Evolutionary conservation across 2,113 vertebrate genomes (phyloP).

Genomic region (Syngnathus typhle): DNA sequence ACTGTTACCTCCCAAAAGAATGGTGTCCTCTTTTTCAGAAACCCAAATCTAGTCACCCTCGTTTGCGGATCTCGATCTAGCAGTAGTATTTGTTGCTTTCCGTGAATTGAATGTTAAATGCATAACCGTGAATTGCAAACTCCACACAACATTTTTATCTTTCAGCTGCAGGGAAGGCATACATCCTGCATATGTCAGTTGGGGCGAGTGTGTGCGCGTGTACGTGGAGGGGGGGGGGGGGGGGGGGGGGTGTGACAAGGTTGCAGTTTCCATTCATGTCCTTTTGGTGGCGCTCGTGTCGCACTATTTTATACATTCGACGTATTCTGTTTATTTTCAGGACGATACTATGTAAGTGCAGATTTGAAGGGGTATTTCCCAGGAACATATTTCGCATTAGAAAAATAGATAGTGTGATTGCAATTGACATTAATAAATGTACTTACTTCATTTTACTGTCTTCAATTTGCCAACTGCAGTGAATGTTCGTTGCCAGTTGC

Average conservation of each 20-base stretch:
- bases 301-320: not conserved
- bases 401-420: not conserved
- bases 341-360: not conserved
- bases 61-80: no score
- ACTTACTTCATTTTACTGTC: not conserved
- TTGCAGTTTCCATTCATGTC: not conserved
- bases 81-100: not conserved
- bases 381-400: not conserved
- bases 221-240: not conserved
- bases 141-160: not conserved
- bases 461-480: constrained; percentile 43
- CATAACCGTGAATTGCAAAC: not conserved
- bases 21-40: no score
- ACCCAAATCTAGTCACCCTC: no score
- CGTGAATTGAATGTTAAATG: not conserved
- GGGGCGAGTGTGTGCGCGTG: not conserved
- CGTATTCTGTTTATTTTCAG: no score
- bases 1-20: no score
- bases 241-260: not conserved
- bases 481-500: constrained; percentile 45
- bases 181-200: not conserved
- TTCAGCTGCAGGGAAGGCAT: not conserved
- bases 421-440: not conserved
- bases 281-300: not conserved
- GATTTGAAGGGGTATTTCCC: constrained; percentile 9